A percentile compares a stretch with the other conserved stretches of the same genome.
Evolutionary conservation across 2,888 invertebrate genomes (phyloP).

Genomic region (Chrysopilus asiliformis): DNA sequence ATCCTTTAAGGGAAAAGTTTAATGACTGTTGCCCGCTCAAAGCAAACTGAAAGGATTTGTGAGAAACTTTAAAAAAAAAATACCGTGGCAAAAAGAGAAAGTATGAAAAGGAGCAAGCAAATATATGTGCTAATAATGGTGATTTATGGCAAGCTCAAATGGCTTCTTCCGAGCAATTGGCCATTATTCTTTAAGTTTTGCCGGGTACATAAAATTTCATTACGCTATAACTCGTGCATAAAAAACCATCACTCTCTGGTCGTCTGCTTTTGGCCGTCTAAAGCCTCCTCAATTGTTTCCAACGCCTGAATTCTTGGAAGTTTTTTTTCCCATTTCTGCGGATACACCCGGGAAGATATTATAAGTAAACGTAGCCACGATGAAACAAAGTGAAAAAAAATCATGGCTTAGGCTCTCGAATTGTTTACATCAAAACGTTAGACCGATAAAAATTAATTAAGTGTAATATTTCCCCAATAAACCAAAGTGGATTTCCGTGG

Average conservation of each 20-base stretch:
- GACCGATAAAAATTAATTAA: slow-evolving; percentile 15
- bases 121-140: slow-evolving; percentile 14
- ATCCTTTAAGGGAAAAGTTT: too few species aligned
- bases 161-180: slow-evolving; percentile 15
- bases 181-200: slow-evolving; percentile 15
- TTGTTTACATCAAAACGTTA: slow-evolving; percentile 13
- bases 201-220: slow-evolving; percentile 15
- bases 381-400: background rate
- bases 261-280: too few species aligned
- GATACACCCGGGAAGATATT: too few species aligned
- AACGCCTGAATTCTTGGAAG: too few species aligned
- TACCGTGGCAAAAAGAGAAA: too few species aligned
- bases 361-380: too few species aligned
- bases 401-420: background rate
- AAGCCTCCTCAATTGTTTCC: too few species aligned
- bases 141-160: slow-evolving; percentile 13
- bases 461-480: slow-evolving; percentile 15
- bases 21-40: too few species aligned
- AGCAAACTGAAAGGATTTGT: too few species aligned
- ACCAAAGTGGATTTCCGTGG: slow-evolving; percentile 12
- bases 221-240: slow-evolving; percentile 14
- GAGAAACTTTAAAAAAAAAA: too few species aligned
- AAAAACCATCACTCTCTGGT: slow-evolving; percentile 7
- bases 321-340: too few species aligned
- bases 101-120: too few species aligned